Evolutionary conservation across 2,797 vertebrate species (phyloP).

Genomic region (Hoplostethus atlanticus): DNA sequence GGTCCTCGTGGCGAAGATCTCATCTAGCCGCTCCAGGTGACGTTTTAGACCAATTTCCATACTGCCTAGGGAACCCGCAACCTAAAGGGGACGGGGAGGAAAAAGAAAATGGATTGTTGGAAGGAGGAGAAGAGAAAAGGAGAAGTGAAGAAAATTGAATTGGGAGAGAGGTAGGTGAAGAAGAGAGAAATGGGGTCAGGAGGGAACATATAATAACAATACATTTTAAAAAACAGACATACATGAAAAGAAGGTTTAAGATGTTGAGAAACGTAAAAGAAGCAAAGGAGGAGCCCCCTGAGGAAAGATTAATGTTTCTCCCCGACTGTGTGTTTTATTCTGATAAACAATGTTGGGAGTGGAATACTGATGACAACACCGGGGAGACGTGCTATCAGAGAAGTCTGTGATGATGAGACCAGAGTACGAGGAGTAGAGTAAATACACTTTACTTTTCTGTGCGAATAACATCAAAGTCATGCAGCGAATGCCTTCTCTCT

Average conservation of each 20-base stretch:
- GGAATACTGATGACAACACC: conserved; percentile 69
- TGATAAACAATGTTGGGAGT: conserved; percentile 67
- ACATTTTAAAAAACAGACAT: conserved; percentile 44
- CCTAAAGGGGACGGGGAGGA: conserved; percentile 72
- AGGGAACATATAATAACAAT: conserved; percentile 49
- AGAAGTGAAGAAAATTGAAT: neutral
- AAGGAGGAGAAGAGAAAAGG: conserved; percentile 1
- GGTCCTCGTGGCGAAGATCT: conserved; percentile 88
- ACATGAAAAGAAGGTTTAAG: conserved; percentile 50
- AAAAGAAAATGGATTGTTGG: neutral
- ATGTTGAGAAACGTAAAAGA: conserved; percentile 45
- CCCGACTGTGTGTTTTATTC: conserved; percentile 63
- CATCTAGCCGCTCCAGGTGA: conserved; percentile 89
- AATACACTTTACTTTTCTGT: conserved; percentile 54
- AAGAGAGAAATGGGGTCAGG: conserved; percentile 34
- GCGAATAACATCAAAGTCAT: conserved; percentile 45
- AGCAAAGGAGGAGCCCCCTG: conserved; percentile 37
- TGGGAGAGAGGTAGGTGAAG: neutral
- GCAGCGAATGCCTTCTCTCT: conserved; percentile 35
- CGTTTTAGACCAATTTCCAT: conserved; percentile 87
- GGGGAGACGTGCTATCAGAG: conserved; percentile 64
- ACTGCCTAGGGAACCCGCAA: conserved; percentile 80
- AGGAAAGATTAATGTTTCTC: conserved; percentile 58
- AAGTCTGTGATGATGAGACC: conserved; percentile 65
- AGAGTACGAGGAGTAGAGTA: conserved; percentile 52